Conservation (phyloP, 2,113 vertebrate species). For the Hippocampus abdominalis region DNA sequence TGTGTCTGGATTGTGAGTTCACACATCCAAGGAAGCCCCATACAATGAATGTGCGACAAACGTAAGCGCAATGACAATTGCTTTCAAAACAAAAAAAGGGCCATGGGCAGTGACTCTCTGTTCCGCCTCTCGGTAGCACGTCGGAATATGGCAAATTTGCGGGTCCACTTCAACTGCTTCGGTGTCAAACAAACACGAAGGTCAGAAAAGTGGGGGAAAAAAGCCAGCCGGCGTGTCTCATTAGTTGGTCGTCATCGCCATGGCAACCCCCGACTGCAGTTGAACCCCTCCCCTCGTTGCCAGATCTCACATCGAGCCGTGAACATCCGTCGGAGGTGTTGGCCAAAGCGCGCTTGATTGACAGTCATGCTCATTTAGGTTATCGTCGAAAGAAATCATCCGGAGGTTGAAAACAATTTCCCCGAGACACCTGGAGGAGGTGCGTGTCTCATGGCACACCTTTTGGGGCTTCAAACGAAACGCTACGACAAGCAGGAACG, state of each 20-base stretch:
- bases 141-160: not conserved
- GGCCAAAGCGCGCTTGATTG: not conserved
- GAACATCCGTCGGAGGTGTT: not conserved
- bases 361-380: not conserved
- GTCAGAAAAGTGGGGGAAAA: not conserved
- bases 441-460: not conserved
- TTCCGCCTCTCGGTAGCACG: not conserved
- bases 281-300: slow-evolving; percentile 1
- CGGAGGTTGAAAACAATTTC: not conserved
- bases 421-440: not conserved
- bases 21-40: too few species aligned
- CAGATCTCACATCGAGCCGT: not conserved
- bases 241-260: not conserved
- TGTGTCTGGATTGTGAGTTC: too few species aligned
- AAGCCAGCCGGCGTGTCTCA: not conserved
- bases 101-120: too few species aligned
- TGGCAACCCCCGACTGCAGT: slow-evolving; percentile 1
- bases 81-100: too few species aligned
- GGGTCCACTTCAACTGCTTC: not conserved
- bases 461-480: not conserved
- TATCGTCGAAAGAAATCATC: not conserved
- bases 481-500: not conserved
- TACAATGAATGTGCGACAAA: too few species aligned
- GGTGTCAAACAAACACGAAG: not conserved
- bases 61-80: too few species aligned